Evolutionary conservation across 2,797 vertebrate genomes (phyloP).

Genomic region (Macrochelys suwanniensis): DNA sequence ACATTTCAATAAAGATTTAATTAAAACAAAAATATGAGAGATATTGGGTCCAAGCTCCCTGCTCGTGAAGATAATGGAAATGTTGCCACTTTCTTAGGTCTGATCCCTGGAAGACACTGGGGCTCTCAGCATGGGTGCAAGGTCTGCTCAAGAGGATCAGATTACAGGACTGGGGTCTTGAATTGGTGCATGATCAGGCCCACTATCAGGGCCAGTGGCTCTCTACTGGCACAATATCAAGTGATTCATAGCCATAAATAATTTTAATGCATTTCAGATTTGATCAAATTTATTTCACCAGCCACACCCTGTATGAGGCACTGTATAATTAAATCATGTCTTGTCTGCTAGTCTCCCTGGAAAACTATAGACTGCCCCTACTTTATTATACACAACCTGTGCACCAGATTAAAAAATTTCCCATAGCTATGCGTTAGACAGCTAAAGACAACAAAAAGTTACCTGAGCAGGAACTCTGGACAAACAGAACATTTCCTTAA

Average conservation of each 20-base stretch:
- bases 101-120: neutral
- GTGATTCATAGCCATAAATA: neutral
- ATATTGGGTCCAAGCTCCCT: neutral
- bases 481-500: neutral
- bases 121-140: neutral
- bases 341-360: accelerated
- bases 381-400: neutral
- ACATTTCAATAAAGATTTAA: neutral
- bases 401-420: neutral
- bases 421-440: accelerated
- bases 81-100: neutral
- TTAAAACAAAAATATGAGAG: neutral
- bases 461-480: neutral
- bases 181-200: neutral
- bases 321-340: neutral
- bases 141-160: neutral
- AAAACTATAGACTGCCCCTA: neutral
- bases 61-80: neutral
- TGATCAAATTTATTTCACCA: neutral
- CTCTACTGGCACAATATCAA: neutral
- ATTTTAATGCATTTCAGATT: neutral
- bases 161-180: neutral
- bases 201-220: neutral
- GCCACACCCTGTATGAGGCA: accelerated
- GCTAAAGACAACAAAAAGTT: neutral